These are phyloP conservation scores for Lucilia sericata DNA, from an alignment of 1,140 invertebrate genomes.

Conservation along the genomic window DNA sequence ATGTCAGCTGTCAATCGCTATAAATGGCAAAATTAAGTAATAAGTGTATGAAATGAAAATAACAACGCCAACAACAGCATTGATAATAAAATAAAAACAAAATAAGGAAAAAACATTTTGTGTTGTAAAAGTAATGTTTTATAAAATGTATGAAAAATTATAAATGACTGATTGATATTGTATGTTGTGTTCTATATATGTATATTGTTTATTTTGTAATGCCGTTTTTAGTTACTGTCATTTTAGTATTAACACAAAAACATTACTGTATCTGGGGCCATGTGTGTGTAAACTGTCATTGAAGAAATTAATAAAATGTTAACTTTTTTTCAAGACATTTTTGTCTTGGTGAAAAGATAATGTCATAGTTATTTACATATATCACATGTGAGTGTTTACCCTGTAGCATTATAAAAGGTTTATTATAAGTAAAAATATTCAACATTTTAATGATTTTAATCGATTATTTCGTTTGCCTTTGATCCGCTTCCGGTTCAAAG, in stretches of 20 bases:
- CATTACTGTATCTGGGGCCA: not conserved
- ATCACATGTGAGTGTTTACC: too few species aligned
- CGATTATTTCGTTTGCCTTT: too few species aligned
- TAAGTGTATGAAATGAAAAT: constrained; percentile 4
- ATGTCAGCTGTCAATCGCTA: constrained; percentile 23
- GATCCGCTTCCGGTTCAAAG: too few species aligned
- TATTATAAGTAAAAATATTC: too few species aligned
- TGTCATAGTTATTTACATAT: not conserved
- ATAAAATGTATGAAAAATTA: not conserved
- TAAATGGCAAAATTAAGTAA: constrained; percentile 21
- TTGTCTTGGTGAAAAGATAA: not conserved
- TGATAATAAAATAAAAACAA: not conserved
- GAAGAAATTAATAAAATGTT: not conserved
- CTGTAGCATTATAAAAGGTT: too few species aligned
- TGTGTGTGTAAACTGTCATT: not conserved
- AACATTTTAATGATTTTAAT: too few species aligned
- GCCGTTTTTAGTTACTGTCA: not conserved
- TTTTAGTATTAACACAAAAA: not conserved
- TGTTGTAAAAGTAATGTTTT: not conserved
- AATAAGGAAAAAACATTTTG: not conserved
- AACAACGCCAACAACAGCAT: not conserved
- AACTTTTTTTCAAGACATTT: not conserved
- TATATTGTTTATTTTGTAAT: not conserved
- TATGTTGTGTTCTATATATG: not conserved
- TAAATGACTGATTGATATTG: constrained; percentile 15